Conservation (phyloP, 1,140 invertebrate species). For the Drosophila arizonae region DNA sequence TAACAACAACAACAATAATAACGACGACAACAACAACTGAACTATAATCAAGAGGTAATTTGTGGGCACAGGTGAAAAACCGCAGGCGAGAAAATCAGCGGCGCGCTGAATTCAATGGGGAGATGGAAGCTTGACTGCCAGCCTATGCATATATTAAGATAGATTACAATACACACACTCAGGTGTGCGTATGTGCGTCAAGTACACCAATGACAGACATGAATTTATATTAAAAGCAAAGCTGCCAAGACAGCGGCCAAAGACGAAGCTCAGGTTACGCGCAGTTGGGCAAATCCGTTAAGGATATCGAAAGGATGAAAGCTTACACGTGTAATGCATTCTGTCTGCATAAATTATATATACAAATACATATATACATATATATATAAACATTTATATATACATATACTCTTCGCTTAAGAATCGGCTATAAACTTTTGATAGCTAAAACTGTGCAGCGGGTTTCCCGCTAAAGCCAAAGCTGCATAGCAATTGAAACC, state of each 20-base stretch:
- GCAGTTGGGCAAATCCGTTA: conserved; percentile 35
- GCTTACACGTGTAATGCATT: conserved; percentile 63
- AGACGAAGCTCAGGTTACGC: conserved; percentile 28
- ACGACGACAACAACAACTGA: conserved; percentile 39
- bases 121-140: conserved; percentile 8
- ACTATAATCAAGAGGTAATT: conserved; percentile 42
- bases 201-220: conserved; percentile 54
- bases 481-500: conserved; percentile 34
- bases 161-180: conserved; percentile 59
- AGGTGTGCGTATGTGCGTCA: conserved; percentile 10
- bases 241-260: conserved; percentile 23
- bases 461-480: conserved; percentile 39
- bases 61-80: conserved; percentile 35
- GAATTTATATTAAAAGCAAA: conserved; percentile 71
- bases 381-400: conserved; percentile 56
- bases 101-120: conserved; percentile 20
- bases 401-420: not conserved
- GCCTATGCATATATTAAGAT: conserved; percentile 75
- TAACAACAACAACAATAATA: conserved; percentile 40
- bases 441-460: conserved; percentile 58
- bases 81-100: conserved; percentile 36
- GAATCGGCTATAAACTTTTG: conserved; percentile 48
- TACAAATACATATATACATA: conserved; percentile 1
- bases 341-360: conserved; percentile 71
- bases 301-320: conserved; percentile 30